A percentile compares a stretch with the other conserved stretches of the same genome.
Conservation (phyloP, 2,113 vertebrate genomes). For the Pan paniscus region DNA sequence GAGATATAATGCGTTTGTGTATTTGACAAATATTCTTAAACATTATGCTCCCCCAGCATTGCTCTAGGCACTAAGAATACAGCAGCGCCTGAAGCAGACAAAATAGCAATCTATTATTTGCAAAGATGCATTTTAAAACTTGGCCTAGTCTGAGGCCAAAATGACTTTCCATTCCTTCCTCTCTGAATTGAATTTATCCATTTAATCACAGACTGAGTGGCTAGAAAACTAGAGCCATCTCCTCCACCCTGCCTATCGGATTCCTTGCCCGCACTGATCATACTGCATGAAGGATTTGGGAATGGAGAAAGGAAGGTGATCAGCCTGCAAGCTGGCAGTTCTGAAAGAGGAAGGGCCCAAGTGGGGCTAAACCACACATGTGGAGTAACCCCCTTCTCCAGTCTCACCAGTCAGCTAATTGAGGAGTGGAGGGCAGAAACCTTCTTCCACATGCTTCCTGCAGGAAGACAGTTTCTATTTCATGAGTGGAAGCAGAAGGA, state of each 20-base stretch:
- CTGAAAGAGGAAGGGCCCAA: neutral
- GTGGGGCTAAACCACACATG: neutral
- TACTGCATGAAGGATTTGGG: neutral
- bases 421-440: neutral
- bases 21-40: neutral
- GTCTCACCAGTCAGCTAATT: neutral
- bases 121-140: slow-evolving; percentile 4
- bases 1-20: neutral
- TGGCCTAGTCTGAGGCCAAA: neutral
- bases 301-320: neutral
- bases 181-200: neutral
- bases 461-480: neutral
- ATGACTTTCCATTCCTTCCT: neutral
- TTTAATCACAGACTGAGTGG: neutral
- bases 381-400: neutral
- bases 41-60: neutral
- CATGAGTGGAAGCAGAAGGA: neutral
- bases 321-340: neutral
- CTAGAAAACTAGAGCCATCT: neutral
- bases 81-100: neutral
- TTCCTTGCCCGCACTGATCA: neutral
- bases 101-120: neutral
- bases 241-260: neutral
- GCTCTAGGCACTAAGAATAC: neutral
- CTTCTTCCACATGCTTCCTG: neutral